Conservation (phyloP, 35 echinoderm and acorn worm genomes). For the Strongylocentrotus purpuratus region DNA sequence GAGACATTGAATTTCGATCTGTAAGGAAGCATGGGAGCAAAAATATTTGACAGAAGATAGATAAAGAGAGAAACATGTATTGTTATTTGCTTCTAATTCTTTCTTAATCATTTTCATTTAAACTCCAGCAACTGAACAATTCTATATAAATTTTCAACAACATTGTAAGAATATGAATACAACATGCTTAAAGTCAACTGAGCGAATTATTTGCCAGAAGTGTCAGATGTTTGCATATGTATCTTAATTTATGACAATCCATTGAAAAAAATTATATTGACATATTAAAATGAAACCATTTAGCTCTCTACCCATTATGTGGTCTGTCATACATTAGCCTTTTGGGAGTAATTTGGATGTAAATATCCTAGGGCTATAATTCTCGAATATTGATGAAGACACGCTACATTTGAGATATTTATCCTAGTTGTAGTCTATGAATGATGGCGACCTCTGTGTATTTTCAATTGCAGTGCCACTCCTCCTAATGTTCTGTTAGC, state of each 20-base stretch:
- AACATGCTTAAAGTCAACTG: background rate
- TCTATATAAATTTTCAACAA: too few species aligned
- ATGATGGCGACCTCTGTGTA: background rate
- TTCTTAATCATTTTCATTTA: background rate
- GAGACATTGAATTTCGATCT: background rate
- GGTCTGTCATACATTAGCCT: background rate
- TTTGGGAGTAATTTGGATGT: background rate
- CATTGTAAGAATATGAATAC: too few species aligned
- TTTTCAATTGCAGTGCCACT: background rate
- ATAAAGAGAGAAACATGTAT: background rate
- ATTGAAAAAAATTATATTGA: background rate
- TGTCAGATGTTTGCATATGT: background rate
- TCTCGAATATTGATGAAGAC: too few species aligned
- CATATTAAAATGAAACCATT: background rate
- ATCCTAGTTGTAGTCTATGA: too few species aligned
- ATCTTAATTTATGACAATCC: background rate
- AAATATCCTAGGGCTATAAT: too few species aligned
- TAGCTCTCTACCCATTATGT: background rate
- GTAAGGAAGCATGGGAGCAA: background rate
- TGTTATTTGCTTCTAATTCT: background rate
- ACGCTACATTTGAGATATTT: too few species aligned
- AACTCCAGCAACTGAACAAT: background rate
- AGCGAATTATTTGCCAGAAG: background rate
- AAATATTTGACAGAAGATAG: background rate
- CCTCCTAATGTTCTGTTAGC: background rate